These are phyloP conservation scores for Heteromormyrus szaboi DNA, from an alignment of 2,797 vertebrate genomes.

Conservation along the genomic window DNA sequence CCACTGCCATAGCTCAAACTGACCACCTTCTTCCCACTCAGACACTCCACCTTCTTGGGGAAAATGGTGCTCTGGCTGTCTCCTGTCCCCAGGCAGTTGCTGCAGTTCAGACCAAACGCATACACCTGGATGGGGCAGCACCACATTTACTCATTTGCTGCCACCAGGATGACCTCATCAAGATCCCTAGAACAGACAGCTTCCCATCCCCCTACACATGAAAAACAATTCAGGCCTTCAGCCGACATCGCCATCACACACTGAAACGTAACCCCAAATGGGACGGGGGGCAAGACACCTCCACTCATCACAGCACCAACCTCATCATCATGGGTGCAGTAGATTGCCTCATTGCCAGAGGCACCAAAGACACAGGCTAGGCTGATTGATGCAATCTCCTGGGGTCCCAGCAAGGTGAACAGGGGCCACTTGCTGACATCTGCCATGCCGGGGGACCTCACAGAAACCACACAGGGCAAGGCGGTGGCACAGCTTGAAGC, in stretches of 20 bases:
- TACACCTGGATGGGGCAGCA: slow-evolving; percentile 65
- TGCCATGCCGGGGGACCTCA: slow-evolving; percentile 66
- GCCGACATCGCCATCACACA: neutral
- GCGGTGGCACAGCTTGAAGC: neutral
- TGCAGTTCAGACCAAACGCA: slow-evolving; percentile 90
- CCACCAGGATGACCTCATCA: neutral
- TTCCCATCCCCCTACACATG: neutral
- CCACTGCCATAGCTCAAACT: slow-evolving; percentile 90
- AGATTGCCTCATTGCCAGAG: slow-evolving; percentile 87
- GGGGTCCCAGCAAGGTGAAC: slow-evolving; percentile 80
- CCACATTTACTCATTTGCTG: neutral
- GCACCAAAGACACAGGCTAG: slow-evolving; percentile 87
- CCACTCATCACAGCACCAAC: slow-evolving; percentile 55
- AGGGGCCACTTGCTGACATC: slow-evolving; percentile 93
- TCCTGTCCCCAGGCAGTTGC: slow-evolving; percentile 89
- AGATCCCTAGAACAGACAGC: neutral
- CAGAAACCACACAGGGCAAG: neutral
- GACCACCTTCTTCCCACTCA: slow-evolving; percentile 85
- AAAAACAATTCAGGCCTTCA: neutral
- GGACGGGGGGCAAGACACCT: neutral
- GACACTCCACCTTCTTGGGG: slow-evolving; percentile 84
- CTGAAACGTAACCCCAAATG: neutral
- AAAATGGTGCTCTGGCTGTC: slow-evolving; percentile 87
- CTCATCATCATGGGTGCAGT: slow-evolving; percentile 79
- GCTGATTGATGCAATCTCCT: slow-evolving; percentile 73